phyloP scores from a whole-genome alignment of 2,888 invertebrate species.

The Exocentrus adspersus region DNA sequence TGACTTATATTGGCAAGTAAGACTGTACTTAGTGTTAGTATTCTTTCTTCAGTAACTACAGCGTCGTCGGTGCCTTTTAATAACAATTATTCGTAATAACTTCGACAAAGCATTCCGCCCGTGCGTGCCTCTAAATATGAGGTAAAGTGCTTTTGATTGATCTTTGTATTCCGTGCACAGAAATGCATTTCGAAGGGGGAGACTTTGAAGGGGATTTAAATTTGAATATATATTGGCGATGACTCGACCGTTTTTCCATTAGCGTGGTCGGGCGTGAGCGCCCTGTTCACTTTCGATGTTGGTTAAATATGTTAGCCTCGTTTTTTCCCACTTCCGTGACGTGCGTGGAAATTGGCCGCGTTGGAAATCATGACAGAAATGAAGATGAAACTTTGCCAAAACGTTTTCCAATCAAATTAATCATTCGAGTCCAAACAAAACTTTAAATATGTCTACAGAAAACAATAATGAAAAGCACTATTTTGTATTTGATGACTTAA shows the following conservation, averaged over 20 bases:
- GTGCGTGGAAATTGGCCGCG: not conserved
- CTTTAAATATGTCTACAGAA: too few species aligned
- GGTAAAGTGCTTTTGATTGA: constrained; percentile 56
- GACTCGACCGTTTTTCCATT: constrained; percentile 54
- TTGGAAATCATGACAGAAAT: not conserved
- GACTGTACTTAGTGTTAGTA: not conserved
- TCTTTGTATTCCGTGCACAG: constrained; percentile 58
- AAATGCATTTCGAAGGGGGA: constrained; percentile 53
- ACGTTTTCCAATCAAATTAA: too few species aligned
- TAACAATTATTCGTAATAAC: constrained; percentile 32
- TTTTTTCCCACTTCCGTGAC: constrained; percentile 34
- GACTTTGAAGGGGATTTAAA: constrained; percentile 55
- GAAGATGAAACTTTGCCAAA: not conserved
- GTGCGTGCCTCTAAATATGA: constrained; percentile 41
- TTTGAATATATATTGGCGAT: constrained; percentile 62
- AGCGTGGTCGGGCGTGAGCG: constrained; percentile 37
- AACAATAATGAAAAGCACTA: not conserved
- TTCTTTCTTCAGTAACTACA: too few species aligned
- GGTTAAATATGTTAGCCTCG: constrained; percentile 45
- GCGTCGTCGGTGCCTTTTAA: constrained; percentile 15
- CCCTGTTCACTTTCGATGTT: constrained; percentile 37
- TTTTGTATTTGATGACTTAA: not conserved
- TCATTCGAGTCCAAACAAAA: too few species aligned
- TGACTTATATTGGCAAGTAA: too few species aligned
- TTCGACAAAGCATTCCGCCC: constrained; percentile 23